Evolutionary conservation across 2,797 vertebrate genomes (phyloP).

Genomic region (Micropoecilia bifurca): DNA sequence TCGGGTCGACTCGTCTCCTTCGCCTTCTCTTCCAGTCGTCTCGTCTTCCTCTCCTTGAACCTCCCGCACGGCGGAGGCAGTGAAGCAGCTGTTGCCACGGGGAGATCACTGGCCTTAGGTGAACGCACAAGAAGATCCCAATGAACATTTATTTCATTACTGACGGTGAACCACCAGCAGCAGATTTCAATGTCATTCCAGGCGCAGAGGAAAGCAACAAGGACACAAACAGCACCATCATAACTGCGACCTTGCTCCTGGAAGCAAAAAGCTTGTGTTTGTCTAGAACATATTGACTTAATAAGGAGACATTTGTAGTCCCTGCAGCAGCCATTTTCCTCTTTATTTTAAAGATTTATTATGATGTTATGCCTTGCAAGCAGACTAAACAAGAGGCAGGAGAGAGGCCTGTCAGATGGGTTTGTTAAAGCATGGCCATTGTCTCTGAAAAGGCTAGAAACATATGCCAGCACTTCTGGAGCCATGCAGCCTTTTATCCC

Average conservation of each 20-base stretch:
- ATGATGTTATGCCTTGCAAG: slow-evolving; percentile 42
- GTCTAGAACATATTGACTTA: not conserved
- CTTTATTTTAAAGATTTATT: not conserved
- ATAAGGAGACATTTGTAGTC: slow-evolving; percentile 23
- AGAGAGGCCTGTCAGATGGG: slow-evolving; percentile 47
- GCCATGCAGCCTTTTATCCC: slow-evolving; percentile 37
- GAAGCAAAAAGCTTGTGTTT: not conserved
- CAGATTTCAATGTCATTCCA: slow-evolving; percentile 69
- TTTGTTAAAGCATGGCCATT: slow-evolving; percentile 65
- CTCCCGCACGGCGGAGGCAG: slow-evolving; percentile 40
- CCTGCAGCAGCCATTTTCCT: slow-evolving; percentile 6
- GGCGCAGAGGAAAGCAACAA: slow-evolving; percentile 55
- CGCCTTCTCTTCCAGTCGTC: not conserved
- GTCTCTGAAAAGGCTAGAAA: slow-evolving; percentile 21
- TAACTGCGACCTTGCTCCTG: slow-evolving; percentile 2
- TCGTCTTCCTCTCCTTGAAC: slow-evolving; percentile 16
- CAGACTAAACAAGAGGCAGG: slow-evolving; percentile 24
- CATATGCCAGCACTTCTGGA: slow-evolving; percentile 23
- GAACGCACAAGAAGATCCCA: slow-evolving; percentile 60
- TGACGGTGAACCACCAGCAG: slow-evolving; percentile 46
- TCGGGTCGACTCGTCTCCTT: not conserved
- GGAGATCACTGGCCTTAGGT: slow-evolving; percentile 60
- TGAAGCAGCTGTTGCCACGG: slow-evolving; percentile 55
- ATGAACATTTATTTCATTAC: slow-evolving; percentile 76
- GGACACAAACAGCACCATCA: slow-evolving; percentile 17